Base-by-base conservation (phyloP, 2,888 invertebrate species). In the Ischnus inquisitorius region DNA sequence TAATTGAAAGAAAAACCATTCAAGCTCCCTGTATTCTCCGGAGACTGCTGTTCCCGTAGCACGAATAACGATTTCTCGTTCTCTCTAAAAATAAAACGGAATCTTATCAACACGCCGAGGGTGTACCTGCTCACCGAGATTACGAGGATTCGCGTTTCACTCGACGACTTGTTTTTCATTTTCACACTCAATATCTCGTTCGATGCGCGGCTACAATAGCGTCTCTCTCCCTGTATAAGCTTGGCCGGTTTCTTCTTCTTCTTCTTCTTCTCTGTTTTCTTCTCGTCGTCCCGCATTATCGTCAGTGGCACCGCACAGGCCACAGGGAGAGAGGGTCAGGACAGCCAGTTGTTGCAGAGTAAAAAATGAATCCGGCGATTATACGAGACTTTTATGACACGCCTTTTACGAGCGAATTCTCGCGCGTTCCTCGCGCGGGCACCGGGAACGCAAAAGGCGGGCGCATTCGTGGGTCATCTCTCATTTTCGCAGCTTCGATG, bases 361-460 rank as follows among this genome's bases (percentile, higher is more conserved):
- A 72, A 83, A 75, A 79, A 79, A 83, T 83, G 76, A 83, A 83
- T 83, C 79, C 67, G 62, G 79, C 79, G 76, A 79, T 83, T 76
- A 69, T 76, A 76, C 83, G 76, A 79, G 83, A 83, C 79, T 83
- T 83, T 83, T 83, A 83, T 79, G 83, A 86, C 87, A 82, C 86
- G 83, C 82, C 71, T 88, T n/a, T 87, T 87, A 87, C 86, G 88
- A 90, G 88, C 87, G 84, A 88, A 88, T 88, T 87, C 87, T 86
- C 87, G 87, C 87, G 16, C 22, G 22, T 57, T 86, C 68, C 84
- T 86, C 68, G 57, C 19, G 71, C 34, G 67, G 74, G 64, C 43
- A 77, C 48, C 74, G 48, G 60, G 39, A 22, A 57, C 41, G 19
- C 65, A 3, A 54, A 54, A 43, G 25, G 51, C 51, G 43, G 25